Conservation (phyloP, 2,888 invertebrate genomes). For the Poecilobothrus nobilitatus region DNA sequence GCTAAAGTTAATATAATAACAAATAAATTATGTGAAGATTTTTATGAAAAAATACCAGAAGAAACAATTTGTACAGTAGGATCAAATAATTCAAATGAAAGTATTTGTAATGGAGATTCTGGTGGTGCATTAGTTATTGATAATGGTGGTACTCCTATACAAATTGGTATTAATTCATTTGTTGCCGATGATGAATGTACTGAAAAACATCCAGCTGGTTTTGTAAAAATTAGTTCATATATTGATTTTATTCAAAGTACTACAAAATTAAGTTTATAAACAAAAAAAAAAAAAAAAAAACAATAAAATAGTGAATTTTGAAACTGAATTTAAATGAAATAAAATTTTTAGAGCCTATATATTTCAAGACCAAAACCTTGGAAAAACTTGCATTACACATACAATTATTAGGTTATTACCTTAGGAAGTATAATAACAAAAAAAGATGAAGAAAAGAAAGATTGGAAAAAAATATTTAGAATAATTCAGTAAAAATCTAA, state of each 20-base stretch:
- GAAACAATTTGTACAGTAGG: slow-evolving; percentile 36
- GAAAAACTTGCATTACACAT: too few species aligned
- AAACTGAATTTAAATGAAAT: too few species aligned
- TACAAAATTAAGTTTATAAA: slow-evolving; percentile 19
- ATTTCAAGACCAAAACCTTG: too few species aligned
- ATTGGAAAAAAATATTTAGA: too few species aligned
- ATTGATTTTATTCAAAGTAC: slow-evolving; percentile 29
- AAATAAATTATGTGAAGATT: slow-evolving; percentile 28
- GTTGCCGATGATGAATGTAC: slow-evolving; percentile 36
- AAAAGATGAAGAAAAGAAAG: too few species aligned
- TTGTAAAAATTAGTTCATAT: slow-evolving; percentile 34
- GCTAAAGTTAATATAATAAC: slow-evolving; percentile 34
- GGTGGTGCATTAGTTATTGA: slow-evolving; percentile 35
- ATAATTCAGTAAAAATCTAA: too few species aligned
- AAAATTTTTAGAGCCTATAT: too few species aligned
- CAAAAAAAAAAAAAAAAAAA: too few species aligned
- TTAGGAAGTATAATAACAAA: too few species aligned
- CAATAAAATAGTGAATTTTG: too few species aligned
- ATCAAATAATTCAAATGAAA: slow-evolving; percentile 29
- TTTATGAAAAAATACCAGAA: slow-evolving; percentile 28
- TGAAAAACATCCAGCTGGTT: slow-evolving; percentile 34
- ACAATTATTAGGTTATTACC: too few species aligned
- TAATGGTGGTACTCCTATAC: slow-evolving; percentile 26
- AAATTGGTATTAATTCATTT: slow-evolving; percentile 41
- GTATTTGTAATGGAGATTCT: slow-evolving; percentile 39